Evolutionary conservation across 2,113 vertebrate genomes (phyloP).

Genomic region (Columba livia): DNA sequence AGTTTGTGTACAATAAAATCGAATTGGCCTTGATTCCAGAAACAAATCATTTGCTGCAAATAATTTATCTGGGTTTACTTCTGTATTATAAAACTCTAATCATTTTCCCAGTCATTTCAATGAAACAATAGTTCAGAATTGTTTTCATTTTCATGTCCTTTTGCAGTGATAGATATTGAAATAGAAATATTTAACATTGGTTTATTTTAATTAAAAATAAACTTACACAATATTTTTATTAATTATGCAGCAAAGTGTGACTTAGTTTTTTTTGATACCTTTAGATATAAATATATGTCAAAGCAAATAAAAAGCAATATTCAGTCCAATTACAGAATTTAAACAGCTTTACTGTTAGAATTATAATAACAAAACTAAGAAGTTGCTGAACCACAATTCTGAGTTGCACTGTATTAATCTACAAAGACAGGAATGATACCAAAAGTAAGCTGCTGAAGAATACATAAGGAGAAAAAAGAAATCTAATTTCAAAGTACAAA

Average conservation of each 20-base stretch:
- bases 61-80: background rate
- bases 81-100: background rate
- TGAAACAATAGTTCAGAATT: background rate
- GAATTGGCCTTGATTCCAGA: background rate
- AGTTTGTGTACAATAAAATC: background rate
- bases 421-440: background rate
- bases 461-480: background rate
- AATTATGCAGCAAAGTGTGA: background rate
- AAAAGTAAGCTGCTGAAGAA: background rate
- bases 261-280: background rate
- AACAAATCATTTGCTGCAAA: background rate
- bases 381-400: background rate
- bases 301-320: background rate
- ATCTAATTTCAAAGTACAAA: background rate
- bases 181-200: background rate
- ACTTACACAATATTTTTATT: background rate
- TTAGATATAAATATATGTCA: conserved; percentile 14
- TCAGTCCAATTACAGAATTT: background rate
- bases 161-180: background rate
- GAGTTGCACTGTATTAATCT: background rate
- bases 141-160: background rate
- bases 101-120: background rate
- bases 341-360: background rate
- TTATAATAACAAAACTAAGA: background rate
- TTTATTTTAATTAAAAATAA: conserved; percentile 23